Conservation (phyloP, 1,140 invertebrate species). For the Drosophila truncata region DNA sequence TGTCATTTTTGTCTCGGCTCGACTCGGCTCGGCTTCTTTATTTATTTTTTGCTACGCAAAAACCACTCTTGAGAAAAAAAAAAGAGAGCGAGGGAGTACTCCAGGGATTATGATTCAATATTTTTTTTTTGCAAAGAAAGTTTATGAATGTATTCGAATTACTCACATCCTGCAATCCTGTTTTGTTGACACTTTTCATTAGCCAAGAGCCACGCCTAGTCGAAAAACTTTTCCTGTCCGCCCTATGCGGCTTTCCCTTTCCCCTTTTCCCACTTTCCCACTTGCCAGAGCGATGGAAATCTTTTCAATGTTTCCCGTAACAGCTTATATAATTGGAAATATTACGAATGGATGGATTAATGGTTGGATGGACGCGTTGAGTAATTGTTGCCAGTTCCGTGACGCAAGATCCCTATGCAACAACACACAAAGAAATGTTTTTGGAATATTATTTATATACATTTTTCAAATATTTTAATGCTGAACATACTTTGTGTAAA, state of each 20-base stretch:
- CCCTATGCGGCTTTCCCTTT: background rate
- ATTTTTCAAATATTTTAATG: no score
- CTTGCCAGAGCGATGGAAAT: conserved; percentile 10
- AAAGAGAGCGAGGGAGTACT: background rate
- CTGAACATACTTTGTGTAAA: no score
- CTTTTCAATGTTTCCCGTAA: conserved; percentile 17
- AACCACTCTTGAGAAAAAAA: background rate
- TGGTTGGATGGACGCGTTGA: conserved; percentile 18
- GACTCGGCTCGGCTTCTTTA: background rate
- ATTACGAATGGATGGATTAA: background rate
- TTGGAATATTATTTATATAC: no score
- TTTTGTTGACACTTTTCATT: conserved; percentile 49
- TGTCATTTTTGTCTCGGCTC: conserved; percentile 16
- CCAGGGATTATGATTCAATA: conserved; percentile 37
- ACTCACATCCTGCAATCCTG: conserved; percentile 12
- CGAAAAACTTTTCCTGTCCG: conserved; percentile 14
- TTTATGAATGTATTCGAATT: conserved; percentile 35
- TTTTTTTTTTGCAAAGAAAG: background rate
- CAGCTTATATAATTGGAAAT: conserved; percentile 47
- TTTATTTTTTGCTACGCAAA: background rate
- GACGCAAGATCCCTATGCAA: conserved; percentile 34
- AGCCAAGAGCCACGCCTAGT: conserved; percentile 1
- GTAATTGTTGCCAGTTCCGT: conserved; percentile 31
- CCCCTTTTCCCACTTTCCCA: background rate
- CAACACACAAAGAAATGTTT: background rate